These are phyloP conservation scores for Pollenia angustigena DNA, from an alignment of 2,888 invertebrate species.

Conservation along the genomic window DNA sequence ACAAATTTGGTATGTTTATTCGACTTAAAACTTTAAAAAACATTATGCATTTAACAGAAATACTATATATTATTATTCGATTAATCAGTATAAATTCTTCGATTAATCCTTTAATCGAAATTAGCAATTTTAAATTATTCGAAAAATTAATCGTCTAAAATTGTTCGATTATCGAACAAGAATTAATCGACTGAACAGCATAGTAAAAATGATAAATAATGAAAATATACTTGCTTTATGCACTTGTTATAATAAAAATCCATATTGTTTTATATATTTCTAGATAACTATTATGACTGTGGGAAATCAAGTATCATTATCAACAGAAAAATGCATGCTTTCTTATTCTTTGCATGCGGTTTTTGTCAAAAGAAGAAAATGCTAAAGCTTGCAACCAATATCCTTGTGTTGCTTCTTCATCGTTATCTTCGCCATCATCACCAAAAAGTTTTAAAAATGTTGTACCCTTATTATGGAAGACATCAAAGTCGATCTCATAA, in stretches of 20 bases:
- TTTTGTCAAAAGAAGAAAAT: conserved; percentile 63
- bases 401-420: conserved; percentile 35
- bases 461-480: conserved; percentile 32
- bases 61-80: no score
- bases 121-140: no score
- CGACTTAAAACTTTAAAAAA: no score
- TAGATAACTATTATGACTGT: conserved; percentile 49
- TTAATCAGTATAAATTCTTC: no score
- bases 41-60: no score
- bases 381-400: conserved; percentile 39
- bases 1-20: no score
- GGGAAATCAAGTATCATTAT: conserved; percentile 38
- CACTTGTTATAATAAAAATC: background rate
- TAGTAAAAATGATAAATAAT: background rate
- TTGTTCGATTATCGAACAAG: no score
- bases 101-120: no score
- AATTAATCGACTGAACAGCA: no score
- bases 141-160: no score
- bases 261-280: conserved; percentile 14
- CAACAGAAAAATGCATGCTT: conserved; percentile 57
- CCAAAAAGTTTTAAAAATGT: conserved; percentile 55
- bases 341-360: conserved; percentile 55
- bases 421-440: conserved; percentile 46
- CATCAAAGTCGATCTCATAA: conserved; percentile 57
- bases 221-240: background rate